phyloP scores from a whole-genome alignment of 2,888 invertebrate genomes.

The Eupeodes luniger region DNA sequence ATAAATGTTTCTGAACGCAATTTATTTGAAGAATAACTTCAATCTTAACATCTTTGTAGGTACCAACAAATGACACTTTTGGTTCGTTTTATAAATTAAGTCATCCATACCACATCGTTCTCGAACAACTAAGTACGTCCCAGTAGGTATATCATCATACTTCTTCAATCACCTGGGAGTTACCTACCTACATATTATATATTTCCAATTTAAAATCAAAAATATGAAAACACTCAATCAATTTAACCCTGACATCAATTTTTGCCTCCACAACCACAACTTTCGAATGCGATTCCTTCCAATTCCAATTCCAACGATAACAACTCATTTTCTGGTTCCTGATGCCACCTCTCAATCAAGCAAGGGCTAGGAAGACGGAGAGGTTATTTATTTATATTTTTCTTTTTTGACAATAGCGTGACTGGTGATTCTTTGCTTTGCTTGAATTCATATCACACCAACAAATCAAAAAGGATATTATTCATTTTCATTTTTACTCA shows the following conservation, averaged over 20 bases:
- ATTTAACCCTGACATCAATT: conserved; percentile 73
- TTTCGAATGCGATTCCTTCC: no score
- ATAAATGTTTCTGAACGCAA: conserved; percentile 27
- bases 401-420: not conserved
- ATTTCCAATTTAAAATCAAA: conserved; percentile 69
- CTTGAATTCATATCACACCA: conserved; percentile 26
- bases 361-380: no score
- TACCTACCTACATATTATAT: not conserved
- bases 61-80: not conserved
- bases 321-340: not conserved
- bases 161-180: conserved; percentile 44
- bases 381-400: not conserved
- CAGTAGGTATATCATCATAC: not conserved
- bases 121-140: not conserved
- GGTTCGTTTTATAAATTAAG: conserved; percentile 23
- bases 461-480: conserved; percentile 12
- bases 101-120: not conserved
- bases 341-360: not conserved
- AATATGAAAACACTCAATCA: conserved; percentile 73
- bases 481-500: not conserved
- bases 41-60: conserved; percentile 31
- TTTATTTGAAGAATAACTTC: conserved; percentile 50
- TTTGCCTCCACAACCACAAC: conserved; percentile 7
- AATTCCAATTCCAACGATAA: no score
- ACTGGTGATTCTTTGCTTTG: conserved; percentile 5